These are phyloP conservation scores for Pammene aurita DNA, from an alignment of 2,888 invertebrate genomes.

Conservation along the genomic window DNA sequence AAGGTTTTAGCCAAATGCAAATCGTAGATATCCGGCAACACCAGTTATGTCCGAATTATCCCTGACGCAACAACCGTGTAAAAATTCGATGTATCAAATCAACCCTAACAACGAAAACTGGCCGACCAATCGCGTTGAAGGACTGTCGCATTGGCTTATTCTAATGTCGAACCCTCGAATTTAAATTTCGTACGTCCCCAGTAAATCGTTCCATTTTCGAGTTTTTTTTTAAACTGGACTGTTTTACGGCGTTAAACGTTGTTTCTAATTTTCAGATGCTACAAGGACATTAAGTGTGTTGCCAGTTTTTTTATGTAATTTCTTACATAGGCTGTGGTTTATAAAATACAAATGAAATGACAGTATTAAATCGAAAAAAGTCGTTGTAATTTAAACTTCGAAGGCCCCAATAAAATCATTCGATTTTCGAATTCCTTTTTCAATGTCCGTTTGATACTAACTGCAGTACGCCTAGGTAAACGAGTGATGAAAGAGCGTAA, in stretches of 20 bases:
- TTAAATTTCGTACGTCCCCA: slow-evolving; percentile 54
- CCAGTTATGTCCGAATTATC: slow-evolving; percentile 12
- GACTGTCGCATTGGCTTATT: slow-evolving; percentile 64
- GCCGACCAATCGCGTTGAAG: slow-evolving; percentile 60
- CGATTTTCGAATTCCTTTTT: slow-evolving; percentile 49
- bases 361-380: background rate
- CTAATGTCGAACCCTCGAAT: slow-evolving; percentile 65
- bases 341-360: background rate
- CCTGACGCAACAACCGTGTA: slow-evolving; percentile 37
- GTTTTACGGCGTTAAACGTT: background rate
- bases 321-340: too few relatives aligned
- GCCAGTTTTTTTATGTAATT: background rate
- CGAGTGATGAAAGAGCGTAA: slow-evolving; percentile 64
- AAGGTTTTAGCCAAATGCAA: background rate
- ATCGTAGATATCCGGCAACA: background rate
- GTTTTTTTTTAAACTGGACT: background rate
- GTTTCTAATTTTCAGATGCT: slow-evolving; percentile 1
- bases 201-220: slow-evolving; percentile 11
- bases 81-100: slow-evolving; percentile 39
- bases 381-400: slow-evolving; percentile 6
- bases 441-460: slow-evolving; percentile 19
- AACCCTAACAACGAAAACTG: slow-evolving; percentile 42
- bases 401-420: slow-evolving; percentile 54
- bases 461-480: slow-evolving; percentile 41
- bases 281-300: background rate